Evolutionary conservation across 2,888 invertebrate species (phyloP), one percentile per base, ranked within the genome.

Genomic region (Oegoconia quadripuncta): DNA sequence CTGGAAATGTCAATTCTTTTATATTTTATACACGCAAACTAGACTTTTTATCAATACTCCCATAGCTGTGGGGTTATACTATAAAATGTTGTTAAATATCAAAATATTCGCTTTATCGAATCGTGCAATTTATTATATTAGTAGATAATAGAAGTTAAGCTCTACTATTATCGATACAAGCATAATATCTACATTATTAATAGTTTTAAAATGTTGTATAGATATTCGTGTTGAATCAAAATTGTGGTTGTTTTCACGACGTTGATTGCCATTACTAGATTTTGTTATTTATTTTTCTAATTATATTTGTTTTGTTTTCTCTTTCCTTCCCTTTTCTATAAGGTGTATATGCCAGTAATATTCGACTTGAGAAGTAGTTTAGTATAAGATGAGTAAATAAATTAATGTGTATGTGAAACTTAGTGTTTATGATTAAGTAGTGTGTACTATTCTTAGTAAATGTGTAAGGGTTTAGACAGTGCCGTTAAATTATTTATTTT

Each of bases 401-500:
- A 62, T 65, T 71, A 67, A 60, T 68, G 74, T 79, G 75, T 78
- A 77, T 57, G 75, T 79, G 76, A 55, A 54, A 54, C 57, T 71
- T 70, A 70, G 67, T 67, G 70, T 67, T 69, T 61, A 72, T 68
- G 69, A 52, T 58, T 64, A 64, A 60, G 71, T 83, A 80, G 78
- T 59, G 66, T 69, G 75, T 82, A 80, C 57, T 52, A 62, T 64
- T 75, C 70, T 74, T 78, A 80, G 73, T 76, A 74, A 74, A 74
- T 75, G 73, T 76, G 62, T 83, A 82, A 82, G 82, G 71, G 64
- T 70, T 82, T 79, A 79, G 79, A 64, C 64, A 64, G 71, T 75
- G 76, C 56, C 65, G 74, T 83, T 86, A 83, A 82, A 84, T 87
- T 86, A 87, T 87, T 86, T 87, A 87, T 87, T 86, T 79, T 80